A percentile compares a stretch with the other conserved stretches of the same genome.
Conservation (phyloP, 1,140 invertebrate species). For the Phymorhynchus buccinoides region DNA sequence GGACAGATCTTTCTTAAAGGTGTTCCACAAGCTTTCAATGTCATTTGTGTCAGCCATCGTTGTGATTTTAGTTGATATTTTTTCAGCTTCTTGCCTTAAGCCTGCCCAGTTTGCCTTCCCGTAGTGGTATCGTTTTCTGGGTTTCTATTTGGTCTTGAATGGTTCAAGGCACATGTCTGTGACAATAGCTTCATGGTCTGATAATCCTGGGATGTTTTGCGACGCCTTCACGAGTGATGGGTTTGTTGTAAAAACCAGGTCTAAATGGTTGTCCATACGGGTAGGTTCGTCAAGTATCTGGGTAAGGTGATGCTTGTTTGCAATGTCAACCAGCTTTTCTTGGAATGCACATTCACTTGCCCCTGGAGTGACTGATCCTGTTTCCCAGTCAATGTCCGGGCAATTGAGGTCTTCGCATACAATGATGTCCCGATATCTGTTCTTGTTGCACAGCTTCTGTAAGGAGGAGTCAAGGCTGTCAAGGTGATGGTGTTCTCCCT, state of each 20-base stretch:
- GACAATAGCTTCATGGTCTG: constrained; percentile 47
- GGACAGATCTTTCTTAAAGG: too few relatives aligned
- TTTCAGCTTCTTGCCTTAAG: constrained; percentile 10
- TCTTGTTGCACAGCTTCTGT: constrained; percentile 2
- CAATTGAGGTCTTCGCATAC: too few relatives aligned
- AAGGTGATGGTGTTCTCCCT: constrained; percentile 44
- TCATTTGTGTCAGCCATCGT: neutral
- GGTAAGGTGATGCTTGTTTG: constrained; percentile 25
- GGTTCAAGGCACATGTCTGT: constrained; percentile 38
- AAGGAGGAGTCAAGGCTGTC: constrained; percentile 35
- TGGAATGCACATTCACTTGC: too few relatives aligned
- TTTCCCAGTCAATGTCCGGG: too few relatives aligned
- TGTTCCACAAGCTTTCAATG: too few relatives aligned
- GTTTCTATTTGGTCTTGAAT: constrained; percentile 12
- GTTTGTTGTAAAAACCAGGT: constrained; percentile 47
- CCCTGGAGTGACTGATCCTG: too few relatives aligned
- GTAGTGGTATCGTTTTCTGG: constrained; percentile 36
- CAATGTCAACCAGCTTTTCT: constrained; percentile 40
- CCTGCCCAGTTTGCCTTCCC: constrained; percentile 43
- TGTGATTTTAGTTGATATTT: constrained; percentile 1
- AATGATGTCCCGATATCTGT: constrained; percentile 36
- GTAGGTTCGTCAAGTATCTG: constrained; percentile 42
- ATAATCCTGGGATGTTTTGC: constrained; percentile 43
- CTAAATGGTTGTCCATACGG: constrained; percentile 38
- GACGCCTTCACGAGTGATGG: constrained; percentile 43